Conservation (phyloP, 2,888 invertebrate species). For the Zygothrica quintamaculata region DNA sequence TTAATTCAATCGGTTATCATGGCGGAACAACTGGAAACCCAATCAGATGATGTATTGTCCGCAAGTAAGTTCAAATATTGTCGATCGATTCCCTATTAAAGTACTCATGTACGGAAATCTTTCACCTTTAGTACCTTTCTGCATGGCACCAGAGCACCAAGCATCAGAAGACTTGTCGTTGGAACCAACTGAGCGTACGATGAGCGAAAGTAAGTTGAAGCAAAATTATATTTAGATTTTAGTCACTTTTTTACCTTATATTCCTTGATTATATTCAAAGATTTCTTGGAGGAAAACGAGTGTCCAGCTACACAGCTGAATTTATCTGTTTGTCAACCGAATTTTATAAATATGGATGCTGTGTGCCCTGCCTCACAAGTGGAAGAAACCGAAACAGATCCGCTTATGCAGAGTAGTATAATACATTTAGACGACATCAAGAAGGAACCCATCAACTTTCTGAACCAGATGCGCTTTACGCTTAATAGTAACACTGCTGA, state of each 20-base stretch:
- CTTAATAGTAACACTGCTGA: constrained; percentile 9
- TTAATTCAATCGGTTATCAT: background rate
- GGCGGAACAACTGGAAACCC: background rate
- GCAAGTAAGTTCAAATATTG: constrained; percentile 6
- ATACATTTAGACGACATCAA: constrained; percentile 20
- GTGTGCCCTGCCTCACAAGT: constrained; percentile 30
- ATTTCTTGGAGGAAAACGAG: background rate
- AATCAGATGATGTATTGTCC: background rate
- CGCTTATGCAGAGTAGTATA: constrained; percentile 31
- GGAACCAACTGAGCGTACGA: background rate
- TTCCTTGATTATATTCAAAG: background rate
- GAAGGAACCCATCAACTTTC: constrained; percentile 49
- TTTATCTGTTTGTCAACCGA: background rate
- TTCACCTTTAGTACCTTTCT: constrained; percentile 28
- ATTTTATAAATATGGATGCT: constrained; percentile 51
- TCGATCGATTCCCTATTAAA: no score
- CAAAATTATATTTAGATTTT: background rate
- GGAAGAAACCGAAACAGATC: constrained; percentile 34
- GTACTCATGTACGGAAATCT: no score
- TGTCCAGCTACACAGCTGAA: constrained; percentile 49
- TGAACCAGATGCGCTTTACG: constrained; percentile 49
- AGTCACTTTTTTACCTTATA: background rate
- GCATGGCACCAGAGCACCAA: constrained; percentile 8
- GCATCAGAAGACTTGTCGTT: background rate
- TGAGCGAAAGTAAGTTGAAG: background rate